Conservation (phyloP, 2,888 invertebrate genomes). For the Caenorhabditis zanzibari region DNA sequence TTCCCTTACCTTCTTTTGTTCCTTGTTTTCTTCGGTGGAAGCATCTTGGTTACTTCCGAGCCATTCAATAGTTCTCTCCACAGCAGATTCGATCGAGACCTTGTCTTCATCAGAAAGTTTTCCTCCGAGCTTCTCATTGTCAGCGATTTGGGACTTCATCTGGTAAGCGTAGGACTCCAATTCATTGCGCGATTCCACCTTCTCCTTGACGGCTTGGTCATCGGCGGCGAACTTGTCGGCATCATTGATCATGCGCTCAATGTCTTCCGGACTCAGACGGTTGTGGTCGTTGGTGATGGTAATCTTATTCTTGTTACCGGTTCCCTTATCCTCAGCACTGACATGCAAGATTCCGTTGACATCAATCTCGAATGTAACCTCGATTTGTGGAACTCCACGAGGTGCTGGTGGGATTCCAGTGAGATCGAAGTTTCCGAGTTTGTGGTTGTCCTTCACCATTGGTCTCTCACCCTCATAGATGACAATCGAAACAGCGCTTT, state of each 20-base stretch:
- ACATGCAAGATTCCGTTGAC: slow-evolving; percentile 87
- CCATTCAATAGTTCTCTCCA: slow-evolving; percentile 98
- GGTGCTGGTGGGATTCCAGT: slow-evolving; percentile 86
- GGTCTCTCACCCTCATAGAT: slow-evolving; percentile 99
- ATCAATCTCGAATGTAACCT: slow-evolving; percentile 85
- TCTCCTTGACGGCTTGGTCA: slow-evolving; percentile 90
- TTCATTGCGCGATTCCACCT: slow-evolving; percentile 92
- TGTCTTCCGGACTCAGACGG: slow-evolving; percentile 96
- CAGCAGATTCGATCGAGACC: slow-evolving; percentile 92
- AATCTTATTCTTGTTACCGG: slow-evolving; percentile 98
- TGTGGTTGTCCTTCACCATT: slow-evolving; percentile 99
- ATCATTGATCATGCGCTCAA: slow-evolving; percentile 98
- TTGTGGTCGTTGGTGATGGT: slow-evolving; percentile 95
- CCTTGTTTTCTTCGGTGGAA: slow-evolving; percentile 86
- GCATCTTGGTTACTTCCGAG: slow-evolving; percentile 91
- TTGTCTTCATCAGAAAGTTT: slow-evolving; percentile 92
- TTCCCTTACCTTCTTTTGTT: slow-evolving; percentile 86
- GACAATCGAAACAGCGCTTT: slow-evolving; percentile 98
- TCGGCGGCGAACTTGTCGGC: slow-evolving; percentile 99
- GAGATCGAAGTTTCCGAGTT: slow-evolving; percentile 95
- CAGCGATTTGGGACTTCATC: slow-evolving; percentile 92
- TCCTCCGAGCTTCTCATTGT: slow-evolving; percentile 96
- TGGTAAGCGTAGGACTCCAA: slow-evolving; percentile 98
- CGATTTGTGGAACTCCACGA: slow-evolving; percentile 84
- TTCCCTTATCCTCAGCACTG: slow-evolving; percentile 98